Evolutionary conservation across 2,113 vertebrate genomes (phyloP).

Genomic region (Aegithalos caudatus): DNA sequence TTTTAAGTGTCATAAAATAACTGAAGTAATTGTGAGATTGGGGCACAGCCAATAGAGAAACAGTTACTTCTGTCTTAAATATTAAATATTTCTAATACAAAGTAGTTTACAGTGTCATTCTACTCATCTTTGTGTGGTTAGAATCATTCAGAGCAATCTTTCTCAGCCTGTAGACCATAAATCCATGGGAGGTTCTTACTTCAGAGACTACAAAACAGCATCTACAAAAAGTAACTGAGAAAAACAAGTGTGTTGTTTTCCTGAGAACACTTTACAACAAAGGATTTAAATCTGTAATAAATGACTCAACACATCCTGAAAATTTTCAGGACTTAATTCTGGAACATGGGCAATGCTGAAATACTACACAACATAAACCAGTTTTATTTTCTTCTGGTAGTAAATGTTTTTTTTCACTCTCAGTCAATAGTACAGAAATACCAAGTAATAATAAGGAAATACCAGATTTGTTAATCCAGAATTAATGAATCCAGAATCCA

Average conservation of each 20-base stretch:
- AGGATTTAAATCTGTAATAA: background rate
- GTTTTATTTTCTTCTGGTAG: background rate
- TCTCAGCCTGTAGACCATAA: background rate
- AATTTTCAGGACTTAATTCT: background rate
- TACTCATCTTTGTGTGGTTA: background rate
- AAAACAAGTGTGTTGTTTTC: background rate
- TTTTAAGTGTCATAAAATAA: background rate
- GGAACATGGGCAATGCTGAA: background rate
- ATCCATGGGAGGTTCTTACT: background rate
- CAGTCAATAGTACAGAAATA: background rate
- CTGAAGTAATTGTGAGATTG: background rate
- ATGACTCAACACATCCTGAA: background rate
- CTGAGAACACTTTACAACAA: background rate
- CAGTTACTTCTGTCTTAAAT: background rate
- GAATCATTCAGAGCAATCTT: background rate
- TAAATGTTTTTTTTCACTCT: background rate
- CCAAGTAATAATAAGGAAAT: background rate
- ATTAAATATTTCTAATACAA: background rate
- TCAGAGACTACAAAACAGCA: background rate
- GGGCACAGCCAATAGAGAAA: background rate
- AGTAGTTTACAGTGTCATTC: background rate
- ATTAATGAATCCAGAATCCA: background rate
- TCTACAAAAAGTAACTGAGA: background rate
- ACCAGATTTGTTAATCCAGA: background rate
- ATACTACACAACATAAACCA: accelerated